Evolutionary conservation across 2,113 vertebrate genomes (phyloP).

Genomic region (Opisthocomus hoazin): DNA sequence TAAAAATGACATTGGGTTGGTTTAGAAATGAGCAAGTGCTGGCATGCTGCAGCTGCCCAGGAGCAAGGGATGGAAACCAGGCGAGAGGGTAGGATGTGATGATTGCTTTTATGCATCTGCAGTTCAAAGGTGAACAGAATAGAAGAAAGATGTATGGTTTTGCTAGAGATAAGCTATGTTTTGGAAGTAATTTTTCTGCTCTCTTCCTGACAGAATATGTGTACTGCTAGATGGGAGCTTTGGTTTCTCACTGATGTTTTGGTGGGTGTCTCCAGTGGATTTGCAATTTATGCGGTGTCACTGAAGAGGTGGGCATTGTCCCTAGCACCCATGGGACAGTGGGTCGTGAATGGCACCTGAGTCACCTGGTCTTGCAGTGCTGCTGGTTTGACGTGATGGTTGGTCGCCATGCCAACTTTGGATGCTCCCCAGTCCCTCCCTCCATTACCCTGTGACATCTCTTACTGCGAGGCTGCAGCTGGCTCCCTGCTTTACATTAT

Average conservation of each 20-base stretch:
- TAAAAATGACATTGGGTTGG: background rate
- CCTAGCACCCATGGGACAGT: background rate
- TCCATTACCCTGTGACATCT: background rate
- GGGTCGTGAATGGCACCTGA: background rate
- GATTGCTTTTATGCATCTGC: background rate
- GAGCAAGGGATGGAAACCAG: background rate
- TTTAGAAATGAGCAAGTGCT: conserved; percentile 17
- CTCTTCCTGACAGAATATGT: background rate
- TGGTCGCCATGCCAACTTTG: rapidly evolving
- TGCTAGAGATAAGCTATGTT: background rate
- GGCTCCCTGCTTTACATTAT: background rate
- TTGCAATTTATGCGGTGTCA: background rate
- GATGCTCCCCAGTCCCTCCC: background rate
- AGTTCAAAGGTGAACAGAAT: background rate
- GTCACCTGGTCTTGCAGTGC: background rate
- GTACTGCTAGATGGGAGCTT: background rate
- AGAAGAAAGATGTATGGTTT: background rate
- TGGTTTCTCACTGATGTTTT: background rate
- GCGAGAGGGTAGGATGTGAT: background rate
- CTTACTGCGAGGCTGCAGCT: background rate
- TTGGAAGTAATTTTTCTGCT: background rate
- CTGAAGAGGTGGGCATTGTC: background rate
- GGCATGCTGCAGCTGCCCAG: conserved; percentile 20
- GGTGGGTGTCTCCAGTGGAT: background rate
- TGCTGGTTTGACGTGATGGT: background rate